Evolutionary conservation across 2,797 vertebrate genomes (phyloP).

Genomic region (Channa striata): DNA sequence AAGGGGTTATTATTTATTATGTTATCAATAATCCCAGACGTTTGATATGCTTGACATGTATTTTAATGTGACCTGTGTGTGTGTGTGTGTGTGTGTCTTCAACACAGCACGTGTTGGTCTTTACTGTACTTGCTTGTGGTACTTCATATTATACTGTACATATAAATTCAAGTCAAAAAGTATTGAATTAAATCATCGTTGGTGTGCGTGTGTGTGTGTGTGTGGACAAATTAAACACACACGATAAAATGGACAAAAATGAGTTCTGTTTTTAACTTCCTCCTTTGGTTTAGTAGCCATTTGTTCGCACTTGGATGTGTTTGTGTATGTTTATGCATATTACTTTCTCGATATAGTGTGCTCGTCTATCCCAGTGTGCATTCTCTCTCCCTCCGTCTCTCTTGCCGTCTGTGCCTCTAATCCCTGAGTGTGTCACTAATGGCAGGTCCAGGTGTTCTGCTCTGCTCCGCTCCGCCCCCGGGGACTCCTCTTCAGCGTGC

Average conservation of each 20-base stretch:
- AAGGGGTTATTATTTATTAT: too few species aligned
- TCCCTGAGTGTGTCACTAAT: conserved; percentile 86
- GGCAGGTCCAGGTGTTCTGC: conserved; percentile 89
- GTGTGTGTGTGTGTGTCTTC: too few species aligned
- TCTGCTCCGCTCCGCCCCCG: conserved; percentile 77
- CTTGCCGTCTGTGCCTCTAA: conserved; percentile 83
- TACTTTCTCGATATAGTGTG: conserved; percentile 46
- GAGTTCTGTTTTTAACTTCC: background rate
- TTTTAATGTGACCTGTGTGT: too few species aligned
- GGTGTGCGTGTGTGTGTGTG: too few species aligned
- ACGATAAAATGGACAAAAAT: background rate
- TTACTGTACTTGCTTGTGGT: too few species aligned
- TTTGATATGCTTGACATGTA: too few species aligned
- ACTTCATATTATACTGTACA: too few species aligned
- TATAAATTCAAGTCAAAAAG: too few species aligned
- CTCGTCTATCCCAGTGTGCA: conserved; percentile 60
- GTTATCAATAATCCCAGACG: conserved; percentile 26
- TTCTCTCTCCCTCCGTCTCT: conserved; percentile 69
- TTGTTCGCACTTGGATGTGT: conserved; percentile 44
- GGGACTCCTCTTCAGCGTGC: conserved; percentile 67
- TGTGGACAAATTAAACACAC: background rate
- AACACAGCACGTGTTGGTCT: too few species aligned
- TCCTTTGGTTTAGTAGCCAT: conserved; percentile 26
- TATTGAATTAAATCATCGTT: too few species aligned
- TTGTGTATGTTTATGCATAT: conserved; percentile 67